Evolutionary conservation across 2,888 invertebrate species (phyloP).

Genomic region (Scaptomyza reducta): DNA sequence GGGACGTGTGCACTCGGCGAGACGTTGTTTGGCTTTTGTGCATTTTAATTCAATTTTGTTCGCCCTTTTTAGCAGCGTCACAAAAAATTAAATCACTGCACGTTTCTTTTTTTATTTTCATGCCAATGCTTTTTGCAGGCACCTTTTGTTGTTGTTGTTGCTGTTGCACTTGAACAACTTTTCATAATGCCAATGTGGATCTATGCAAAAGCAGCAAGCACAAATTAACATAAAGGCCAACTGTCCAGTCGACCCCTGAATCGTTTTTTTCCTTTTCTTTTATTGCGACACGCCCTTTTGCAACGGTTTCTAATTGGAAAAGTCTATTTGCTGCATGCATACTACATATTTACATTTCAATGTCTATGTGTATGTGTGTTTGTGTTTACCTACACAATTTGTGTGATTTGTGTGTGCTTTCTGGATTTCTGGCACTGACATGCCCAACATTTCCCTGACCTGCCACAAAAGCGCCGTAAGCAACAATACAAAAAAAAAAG

Average conservation of each 20-base stretch:
- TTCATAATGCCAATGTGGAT: slow-evolving; percentile 61
- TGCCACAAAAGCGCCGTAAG: slow-evolving; percentile 43
- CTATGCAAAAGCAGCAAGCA: slow-evolving; percentile 39
- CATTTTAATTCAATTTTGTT: slow-evolving; percentile 73
- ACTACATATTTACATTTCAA: background rate
- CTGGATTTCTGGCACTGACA: slow-evolving; percentile 40
- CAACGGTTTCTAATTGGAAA: slow-evolving; percentile 54
- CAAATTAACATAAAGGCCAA: slow-evolving; percentile 76
- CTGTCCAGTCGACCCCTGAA: slow-evolving; percentile 46
- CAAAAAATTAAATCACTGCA: slow-evolving; percentile 76
- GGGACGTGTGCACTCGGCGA: slow-evolving; percentile 55
- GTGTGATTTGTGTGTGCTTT: slow-evolving; percentile 62
- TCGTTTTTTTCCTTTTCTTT: slow-evolving; percentile 6
- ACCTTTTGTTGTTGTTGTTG: slow-evolving; percentile 19
- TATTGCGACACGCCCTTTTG: slow-evolving; percentile 46
- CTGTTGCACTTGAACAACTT: slow-evolving; percentile 73
- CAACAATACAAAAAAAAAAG: slow-evolving; percentile 16
- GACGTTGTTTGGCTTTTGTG: slow-evolving; percentile 66
- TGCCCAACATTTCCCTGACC: slow-evolving; percentile 60
- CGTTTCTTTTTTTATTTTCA: slow-evolving; percentile 41
- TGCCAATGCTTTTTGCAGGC: slow-evolving; percentile 3
- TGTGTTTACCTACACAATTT: slow-evolving; percentile 21
- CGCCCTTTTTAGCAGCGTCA: slow-evolving; percentile 50
- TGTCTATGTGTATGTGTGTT: background rate
- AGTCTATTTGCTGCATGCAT: slow-evolving; percentile 12